Evolutionary conservation across 1,140 invertebrate genomes (phyloP), one percentile per base, ranked within the genome.

Genomic region (Cyrtorhinus lividipennis): DNA sequence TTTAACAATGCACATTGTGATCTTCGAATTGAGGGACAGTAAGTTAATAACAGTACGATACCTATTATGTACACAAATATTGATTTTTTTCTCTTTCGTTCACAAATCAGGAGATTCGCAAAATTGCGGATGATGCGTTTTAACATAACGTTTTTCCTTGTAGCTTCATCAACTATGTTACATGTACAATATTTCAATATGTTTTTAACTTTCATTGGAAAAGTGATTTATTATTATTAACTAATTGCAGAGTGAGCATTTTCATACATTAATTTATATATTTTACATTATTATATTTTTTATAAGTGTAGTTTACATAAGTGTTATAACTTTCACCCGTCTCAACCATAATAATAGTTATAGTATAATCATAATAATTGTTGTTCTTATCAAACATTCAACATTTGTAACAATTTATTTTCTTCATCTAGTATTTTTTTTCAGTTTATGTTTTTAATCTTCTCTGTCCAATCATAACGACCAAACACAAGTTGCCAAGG

Each of bases 211-310:
- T 64, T 64, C 56, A 45, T 53, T 64, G 62, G 56, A 64, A 64
- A 64, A 64, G 62, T 64, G 62, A 64, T 64, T 64, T 64, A 64
- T 64, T 58, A 63, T 63, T 64, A 64, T 64, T 64, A 64, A 59
- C 62, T 64, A 64, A 64, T 64, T 64, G 62, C 62, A 64, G 62
- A 59, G 62, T 64, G 62, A 64, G 62, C 62, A 64, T 64, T 64
- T 64, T 64, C 62, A 64, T 64, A 64, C 62, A 64, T 64, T 64
- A 64, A 59, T 59, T 64, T 61, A 61, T 61, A 46, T 64, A 64
- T 48, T 57, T 57, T 64, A 64, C 62, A 64, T 64, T 64, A 64
- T 64, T 60, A 64, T 64, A 64, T 56, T 58, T 58, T 58, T 64
- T 64, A 64, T 64, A 64, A 60, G 56, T 64, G 62, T 64, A 44